Evolutionary conservation across 2,113 vertebrate genomes (phyloP), one percentile per base, ranked within the genome.

Genomic region (Typhlomys cinereus): DNA sequence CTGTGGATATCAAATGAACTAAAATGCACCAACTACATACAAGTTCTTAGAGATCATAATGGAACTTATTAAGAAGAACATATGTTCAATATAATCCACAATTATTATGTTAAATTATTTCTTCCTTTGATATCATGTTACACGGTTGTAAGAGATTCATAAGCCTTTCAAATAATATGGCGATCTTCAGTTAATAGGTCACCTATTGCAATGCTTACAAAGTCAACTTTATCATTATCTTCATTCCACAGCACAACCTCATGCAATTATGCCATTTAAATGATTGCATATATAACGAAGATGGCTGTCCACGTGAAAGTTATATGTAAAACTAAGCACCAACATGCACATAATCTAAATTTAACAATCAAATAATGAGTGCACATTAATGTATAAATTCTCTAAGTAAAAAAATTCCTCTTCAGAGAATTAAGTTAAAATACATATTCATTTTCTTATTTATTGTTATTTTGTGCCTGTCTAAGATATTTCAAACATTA

Each of bases 21-120:
- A 97, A 98, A 98, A 98, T 97, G 85, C 92, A 98, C 96, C 96
- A 97, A 97, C 96, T 97, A 97, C 93, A 96, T 94, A 97, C 96
- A 97, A 97, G 87, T 96, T 90, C 95, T 97, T 97, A 98, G 98
- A 98, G 95, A 95, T 96, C 85, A 59, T 98, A 98, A 98, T n/a
- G 70, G 95, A 97, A 98, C 96, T 97, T 98, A 98, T 98, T 98
- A 98, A 97, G 96, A 96, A 95, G 96, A 98, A 97, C 96, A 98
- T 94, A 97, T 98, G 98, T 96, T 98, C 92, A 89, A 70, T 48
- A 74, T 97, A 98, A 97, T 85, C 93, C 95, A 97, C 96, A 98
- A 98, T 92, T 97, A 95, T 97, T 97, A 93, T 96, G 96, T 97
- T 97, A 93, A 97, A 97, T 97, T 97, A 97, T 93, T 95, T 96